Conservation (phyloP, 2,797 vertebrate species). For the Morus bassanus region DNA sequence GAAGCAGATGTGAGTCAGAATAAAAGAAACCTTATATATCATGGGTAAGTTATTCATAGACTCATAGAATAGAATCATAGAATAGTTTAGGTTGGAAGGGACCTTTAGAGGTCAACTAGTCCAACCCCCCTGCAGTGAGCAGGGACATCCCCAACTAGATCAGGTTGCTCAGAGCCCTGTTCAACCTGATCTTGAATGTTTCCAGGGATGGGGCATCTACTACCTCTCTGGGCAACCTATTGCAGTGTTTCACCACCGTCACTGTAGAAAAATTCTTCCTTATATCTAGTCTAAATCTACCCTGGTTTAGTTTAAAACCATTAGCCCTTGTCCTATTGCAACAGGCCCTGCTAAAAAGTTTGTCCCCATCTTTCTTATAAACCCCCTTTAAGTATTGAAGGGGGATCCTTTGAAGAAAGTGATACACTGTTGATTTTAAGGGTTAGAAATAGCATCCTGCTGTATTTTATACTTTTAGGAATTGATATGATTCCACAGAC, state of each 20-base stretch:
- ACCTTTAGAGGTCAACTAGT: not conserved
- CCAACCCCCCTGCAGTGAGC: too few species aligned
- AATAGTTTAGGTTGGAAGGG: not conserved
- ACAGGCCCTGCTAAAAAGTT: not conserved
- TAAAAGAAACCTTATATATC: constrained; percentile 9
- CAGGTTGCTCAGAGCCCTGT: not conserved
- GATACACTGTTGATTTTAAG: constrained; percentile 19
- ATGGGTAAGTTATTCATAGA: not conserved
- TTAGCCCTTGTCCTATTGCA: not conserved
- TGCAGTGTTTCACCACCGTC: not conserved
- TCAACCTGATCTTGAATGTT: not conserved
- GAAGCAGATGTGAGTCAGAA: constrained; percentile 34
- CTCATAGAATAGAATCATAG: not conserved
- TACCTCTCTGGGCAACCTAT: not conserved
- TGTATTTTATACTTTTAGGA: not conserved
- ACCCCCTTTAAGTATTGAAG: not conserved
- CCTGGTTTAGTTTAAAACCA: not conserved
- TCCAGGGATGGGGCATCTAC: not conserved
- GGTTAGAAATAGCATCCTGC: not conserved
- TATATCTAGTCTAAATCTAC: not conserved
- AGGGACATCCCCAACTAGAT: not conserved
- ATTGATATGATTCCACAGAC: not conserved
- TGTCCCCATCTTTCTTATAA: not conserved
- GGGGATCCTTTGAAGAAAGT: not conserved
- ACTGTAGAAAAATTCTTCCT: not conserved